phyloP scores from a whole-genome alignment of 2,797 vertebrate genomes.

The Manis crassicaudata region DNA sequence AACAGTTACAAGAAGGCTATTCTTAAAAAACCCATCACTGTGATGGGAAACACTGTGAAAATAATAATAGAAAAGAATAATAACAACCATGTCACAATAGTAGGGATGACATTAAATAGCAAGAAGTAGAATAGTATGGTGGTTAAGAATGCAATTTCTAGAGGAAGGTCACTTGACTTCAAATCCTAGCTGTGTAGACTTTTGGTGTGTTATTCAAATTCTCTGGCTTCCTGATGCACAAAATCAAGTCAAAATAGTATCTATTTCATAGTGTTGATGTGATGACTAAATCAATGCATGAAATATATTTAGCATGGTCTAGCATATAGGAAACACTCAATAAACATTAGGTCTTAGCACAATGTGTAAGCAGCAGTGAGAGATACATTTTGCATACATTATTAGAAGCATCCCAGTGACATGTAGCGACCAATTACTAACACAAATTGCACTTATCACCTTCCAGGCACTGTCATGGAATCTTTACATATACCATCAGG shows the following conservation, averaged over 20 bases:
- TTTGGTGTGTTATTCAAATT: background rate
- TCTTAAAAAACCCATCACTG: background rate
- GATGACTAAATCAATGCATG: background rate
- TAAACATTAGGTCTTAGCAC: background rate
- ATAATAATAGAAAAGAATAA: background rate
- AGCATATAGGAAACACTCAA: background rate
- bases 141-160: background rate
- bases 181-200: background rate
- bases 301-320: background rate
- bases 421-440: background rate
- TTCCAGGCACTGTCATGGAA: fast-evolving
- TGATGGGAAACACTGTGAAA: background rate
- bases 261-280: no score
- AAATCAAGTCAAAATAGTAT: background rate
- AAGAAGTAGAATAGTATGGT: background rate
- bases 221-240: background rate
- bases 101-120: background rate
- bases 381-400: no score
- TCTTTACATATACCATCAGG: background rate
- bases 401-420: background rate
- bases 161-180: background rate
- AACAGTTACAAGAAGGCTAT: background rate
- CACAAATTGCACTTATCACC: background rate
- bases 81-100: background rate
- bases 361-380: background rate